A percentile compares a stretch with the other conserved stretches of the same genome.
Conservation (phyloP, 2,113 vertebrate species). For the Sorex araneus region DNA sequence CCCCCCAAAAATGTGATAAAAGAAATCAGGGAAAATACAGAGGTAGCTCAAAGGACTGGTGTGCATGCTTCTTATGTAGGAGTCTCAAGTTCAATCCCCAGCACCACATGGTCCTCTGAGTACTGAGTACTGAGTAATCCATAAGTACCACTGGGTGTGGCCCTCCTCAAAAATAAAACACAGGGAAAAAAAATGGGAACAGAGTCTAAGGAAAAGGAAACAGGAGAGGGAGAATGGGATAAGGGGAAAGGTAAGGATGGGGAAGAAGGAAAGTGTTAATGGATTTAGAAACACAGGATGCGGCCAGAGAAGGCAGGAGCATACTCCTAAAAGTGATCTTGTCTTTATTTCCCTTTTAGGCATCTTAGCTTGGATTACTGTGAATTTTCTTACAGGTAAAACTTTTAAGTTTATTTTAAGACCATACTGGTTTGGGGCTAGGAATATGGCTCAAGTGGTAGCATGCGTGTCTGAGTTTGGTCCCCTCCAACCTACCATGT, state of each 20-base stretch:
- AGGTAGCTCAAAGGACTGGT: no score
- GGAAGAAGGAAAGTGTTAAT: neutral
- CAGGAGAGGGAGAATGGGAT: neutral
- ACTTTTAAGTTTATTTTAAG: constrained; percentile 69
- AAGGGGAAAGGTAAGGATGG: neutral
- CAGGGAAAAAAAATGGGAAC: neutral
- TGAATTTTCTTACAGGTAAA: constrained; percentile 99
- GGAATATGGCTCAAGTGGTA: no score
- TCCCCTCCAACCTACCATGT: no score
- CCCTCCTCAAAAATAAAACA: neutral
- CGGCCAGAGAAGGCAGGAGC: neutral
- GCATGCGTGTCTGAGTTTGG: no score
- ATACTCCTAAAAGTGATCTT: constrained; percentile 37
- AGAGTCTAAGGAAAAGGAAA: neutral
- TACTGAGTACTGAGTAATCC: no score
- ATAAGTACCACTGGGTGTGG: neutral
- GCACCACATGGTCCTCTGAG: no score
- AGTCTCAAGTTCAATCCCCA: no score
- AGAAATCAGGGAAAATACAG: no score
- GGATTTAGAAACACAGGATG: neutral
- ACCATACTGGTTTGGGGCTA: neutral
- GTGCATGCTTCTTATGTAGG: no score
- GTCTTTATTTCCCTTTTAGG: constrained; percentile 89
- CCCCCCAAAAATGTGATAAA: no score
- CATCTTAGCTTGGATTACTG: constrained; percentile 98